Evolutionary conservation across 1,140 invertebrate species (phyloP), one percentile per base, ranked within the genome.

Genomic region (Drosophila ercepeae): DNA sequence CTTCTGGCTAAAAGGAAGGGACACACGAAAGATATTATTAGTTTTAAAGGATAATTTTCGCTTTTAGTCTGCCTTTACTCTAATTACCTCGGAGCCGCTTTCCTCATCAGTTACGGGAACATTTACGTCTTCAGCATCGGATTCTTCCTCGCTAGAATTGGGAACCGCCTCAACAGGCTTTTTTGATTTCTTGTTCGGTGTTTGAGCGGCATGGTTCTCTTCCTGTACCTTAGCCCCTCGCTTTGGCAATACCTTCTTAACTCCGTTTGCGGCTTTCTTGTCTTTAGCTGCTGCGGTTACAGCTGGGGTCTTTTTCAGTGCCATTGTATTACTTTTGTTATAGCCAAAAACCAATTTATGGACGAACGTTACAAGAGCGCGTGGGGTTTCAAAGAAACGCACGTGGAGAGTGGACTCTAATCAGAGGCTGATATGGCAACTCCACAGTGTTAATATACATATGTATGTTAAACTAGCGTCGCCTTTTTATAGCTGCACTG

Each of bases 391-490:
- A 46, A 64, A 49, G 41, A 58, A 69, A 53, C 49, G 74, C 76
- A 79, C 76, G 76, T 79, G 76, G 72, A 57, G 68, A 76, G 32
- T n/a, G n/a, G n/a, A n/a, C n/a, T n/a, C n/a, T n/a, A n/a, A n/a
- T n/a, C n/a, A n/a, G n/a, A n/a, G n/a, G n/a, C n/a, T n/a, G n/a
- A n/a, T n/a, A n/a, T n/a, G n/a, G n/a, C n/a, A n/a, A n/a, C n/a
- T n/a, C n/a, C n/a, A n/a, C n/a, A n/a, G n/a, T n/a, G n/a, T n/a
- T n/a, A n/a, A n/a, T n/a, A n/a, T n/a, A n/a, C n/a, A n/a, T n/a
- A n/a, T n/a, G n/a, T n/a, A n/a, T n/a, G n/a, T n/a, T n/a, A n/a
- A n/a, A n/a, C n/a, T n/a, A n/a, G n/a, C n/a, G n/a, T n/a, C n/a
- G n/a, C n/a, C n/a, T n/a, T n/a, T n/a, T n/a, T n/a, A n/a, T n/a